phyloP scores from a whole-genome alignment of 2,797 vertebrate genomes.

The Artibeus jamaicensis region DNA sequence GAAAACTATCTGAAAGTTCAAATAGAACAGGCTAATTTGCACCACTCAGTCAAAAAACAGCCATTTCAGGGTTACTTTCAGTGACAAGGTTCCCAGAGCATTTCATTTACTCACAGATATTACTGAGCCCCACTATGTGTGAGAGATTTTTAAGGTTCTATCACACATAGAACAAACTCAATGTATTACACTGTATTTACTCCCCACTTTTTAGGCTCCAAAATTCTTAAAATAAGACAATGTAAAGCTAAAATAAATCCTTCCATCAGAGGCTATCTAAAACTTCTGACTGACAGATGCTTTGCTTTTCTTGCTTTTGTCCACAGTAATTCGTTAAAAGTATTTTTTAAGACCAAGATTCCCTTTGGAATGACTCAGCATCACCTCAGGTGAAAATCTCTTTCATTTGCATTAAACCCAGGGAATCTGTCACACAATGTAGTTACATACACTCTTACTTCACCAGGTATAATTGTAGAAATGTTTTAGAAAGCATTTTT shows the following conservation, averaged over 20 bases:
- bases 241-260: neutral
- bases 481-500: neutral
- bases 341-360: neutral
- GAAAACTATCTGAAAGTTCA: constrained; percentile 56
- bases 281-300: neutral
- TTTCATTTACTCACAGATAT: constrained; percentile 38
- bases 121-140: neutral
- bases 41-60: constrained; percentile 1
- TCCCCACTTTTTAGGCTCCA: neutral
- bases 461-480: neutral
- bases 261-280: neutral
- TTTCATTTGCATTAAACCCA: neutral
- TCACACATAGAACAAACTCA: neutral
- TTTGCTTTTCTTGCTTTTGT: neutral
- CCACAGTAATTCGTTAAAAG: neutral
- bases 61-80: constrained; percentile 17
- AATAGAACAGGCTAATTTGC: constrained; percentile 17
- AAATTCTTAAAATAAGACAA: neutral
- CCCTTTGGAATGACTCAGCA: neutral
- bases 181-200: neutral
- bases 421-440: neutral
- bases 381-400: neutral
- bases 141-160: neutral
- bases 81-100: constrained; percentile 6
- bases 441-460: neutral